Evolutionary conservation across 2,888 invertebrate genomes (phyloP).

Genomic region (Drosophila prostipennis): DNA sequence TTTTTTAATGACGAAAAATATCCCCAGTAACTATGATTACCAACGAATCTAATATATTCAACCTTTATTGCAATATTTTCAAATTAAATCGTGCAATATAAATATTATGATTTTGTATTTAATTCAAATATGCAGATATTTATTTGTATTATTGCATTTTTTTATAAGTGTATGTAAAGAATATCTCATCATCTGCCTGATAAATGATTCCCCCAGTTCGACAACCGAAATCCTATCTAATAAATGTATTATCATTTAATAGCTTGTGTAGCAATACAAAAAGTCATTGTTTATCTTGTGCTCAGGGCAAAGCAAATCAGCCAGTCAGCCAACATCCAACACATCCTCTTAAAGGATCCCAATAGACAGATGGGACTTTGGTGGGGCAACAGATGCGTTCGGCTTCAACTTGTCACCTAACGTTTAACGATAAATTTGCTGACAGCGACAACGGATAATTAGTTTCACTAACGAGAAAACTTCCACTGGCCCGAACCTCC

Average conservation of each 20-base stretch:
- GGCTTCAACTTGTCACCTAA: slow-evolving; percentile 68
- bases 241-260: slow-evolving; percentile 24
- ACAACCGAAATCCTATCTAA: background rate
- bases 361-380: slow-evolving; percentile 17
- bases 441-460: slow-evolving; percentile 81
- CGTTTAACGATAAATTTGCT: slow-evolving; percentile 79
- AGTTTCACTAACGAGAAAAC: slow-evolving; percentile 82
- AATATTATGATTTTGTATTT: too few relatives aligned
- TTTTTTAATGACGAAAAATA: too few relatives aligned
- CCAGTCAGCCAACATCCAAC: slow-evolving; percentile 20
- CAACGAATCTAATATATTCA: too few relatives aligned
- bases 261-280: slow-evolving; percentile 4
- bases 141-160: too few relatives aligned
- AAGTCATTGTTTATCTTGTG: slow-evolving; percentile 37
- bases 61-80: too few relatives aligned
- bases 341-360: slow-evolving; percentile 24
- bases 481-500: slow-evolving; percentile 65
- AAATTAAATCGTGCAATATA: too few relatives aligned
- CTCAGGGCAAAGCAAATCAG: slow-evolving; percentile 16
- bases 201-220: background rate
- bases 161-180: too few relatives aligned
- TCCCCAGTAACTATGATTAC: too few relatives aligned
- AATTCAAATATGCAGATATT: too few relatives aligned
- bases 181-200: too few relatives aligned
- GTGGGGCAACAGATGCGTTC: slow-evolving; percentile 45